phyloP scores from a whole-genome alignment of 2,113 vertebrate genomes.

The Zootoca vivipara region DNA sequence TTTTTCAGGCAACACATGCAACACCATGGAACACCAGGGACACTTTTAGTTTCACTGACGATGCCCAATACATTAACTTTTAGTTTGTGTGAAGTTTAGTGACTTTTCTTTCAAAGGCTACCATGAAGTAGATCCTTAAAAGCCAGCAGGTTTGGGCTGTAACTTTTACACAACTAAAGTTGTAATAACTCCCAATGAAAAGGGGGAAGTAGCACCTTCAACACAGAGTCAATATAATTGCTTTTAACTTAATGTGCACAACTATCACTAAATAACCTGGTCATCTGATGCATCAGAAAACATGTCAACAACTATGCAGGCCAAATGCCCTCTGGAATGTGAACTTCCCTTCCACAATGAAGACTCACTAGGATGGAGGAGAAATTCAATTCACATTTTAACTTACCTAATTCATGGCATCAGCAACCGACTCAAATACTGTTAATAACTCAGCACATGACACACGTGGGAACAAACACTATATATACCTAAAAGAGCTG shows the following conservation, averaged over 20 bases:
- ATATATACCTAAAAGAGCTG: conserved; percentile 74
- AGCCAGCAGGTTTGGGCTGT: not conserved
- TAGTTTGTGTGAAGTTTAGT: conserved; percentile 35
- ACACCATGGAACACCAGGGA: conserved; percentile 62
- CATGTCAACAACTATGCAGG: not conserved
- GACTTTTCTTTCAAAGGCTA: conserved; percentile 26
- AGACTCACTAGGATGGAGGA: too few relatives aligned
- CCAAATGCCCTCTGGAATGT: not conserved
- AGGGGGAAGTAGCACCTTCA: not conserved
- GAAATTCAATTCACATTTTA: too few relatives aligned
- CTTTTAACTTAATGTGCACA: not conserved
- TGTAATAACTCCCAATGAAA: not conserved
- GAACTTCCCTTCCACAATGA: too few relatives aligned
- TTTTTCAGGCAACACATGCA: conserved; percentile 16
- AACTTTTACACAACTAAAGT: not conserved
- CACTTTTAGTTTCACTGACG: conserved; percentile 42
- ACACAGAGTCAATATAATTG: not conserved
- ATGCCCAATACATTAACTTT: conserved; percentile 9
- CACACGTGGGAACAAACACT: not conserved
- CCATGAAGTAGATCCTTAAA: conserved; percentile 14
- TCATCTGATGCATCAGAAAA: not conserved
- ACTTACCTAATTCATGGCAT: too few relatives aligned
- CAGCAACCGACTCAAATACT: not conserved
- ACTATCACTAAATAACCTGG: not conserved
- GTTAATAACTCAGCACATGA: not conserved